These are phyloP conservation scores for Heterodera carotae DNA, from an alignment of 1,140 invertebrate species.

Conservation along the genomic window DNA sequence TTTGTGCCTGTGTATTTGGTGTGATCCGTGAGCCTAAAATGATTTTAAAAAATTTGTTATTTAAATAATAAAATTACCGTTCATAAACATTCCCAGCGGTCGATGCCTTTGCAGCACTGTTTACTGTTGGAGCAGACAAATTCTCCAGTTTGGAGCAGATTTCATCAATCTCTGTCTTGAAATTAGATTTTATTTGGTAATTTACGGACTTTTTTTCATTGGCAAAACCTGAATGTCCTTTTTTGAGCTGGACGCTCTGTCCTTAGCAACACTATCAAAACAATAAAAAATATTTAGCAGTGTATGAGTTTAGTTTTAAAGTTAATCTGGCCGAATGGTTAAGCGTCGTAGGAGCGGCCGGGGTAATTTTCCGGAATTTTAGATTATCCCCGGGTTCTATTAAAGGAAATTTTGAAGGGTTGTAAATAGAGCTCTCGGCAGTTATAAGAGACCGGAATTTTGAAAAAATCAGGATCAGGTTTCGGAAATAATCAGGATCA, in stretches of 20 bases:
- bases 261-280: conserved; percentile 56
- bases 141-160: conserved; percentile 60
- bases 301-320: too few species aligned
- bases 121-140: conserved; percentile 58
- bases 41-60: background rate
- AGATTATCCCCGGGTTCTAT: too few species aligned
- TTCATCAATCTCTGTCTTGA: conserved; percentile 60
- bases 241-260: conserved; percentile 54
- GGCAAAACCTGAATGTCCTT: conserved; percentile 61
- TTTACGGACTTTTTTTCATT: background rate
- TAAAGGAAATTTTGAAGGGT: too few species aligned
- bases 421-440: too few species aligned
- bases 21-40: conserved; percentile 59
- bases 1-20: conserved; percentile 67
- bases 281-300: background rate
- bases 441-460: too few species aligned
- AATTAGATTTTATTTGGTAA: conserved; percentile 18
- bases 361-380: too few species aligned
- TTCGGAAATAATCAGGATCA: too few species aligned
- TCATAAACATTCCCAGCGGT: conserved; percentile 60
- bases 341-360: too few species aligned
- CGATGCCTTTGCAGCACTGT: conserved; percentile 54
- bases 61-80: conserved; percentile 20
- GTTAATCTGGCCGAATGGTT: too few species aligned
- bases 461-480: too few species aligned